Evolutionary conservation across 2,113 vertebrate genomes (phyloP), one percentile per base, ranked within the genome.

Genomic region (Oncorhynchus kisutch): DNA sequence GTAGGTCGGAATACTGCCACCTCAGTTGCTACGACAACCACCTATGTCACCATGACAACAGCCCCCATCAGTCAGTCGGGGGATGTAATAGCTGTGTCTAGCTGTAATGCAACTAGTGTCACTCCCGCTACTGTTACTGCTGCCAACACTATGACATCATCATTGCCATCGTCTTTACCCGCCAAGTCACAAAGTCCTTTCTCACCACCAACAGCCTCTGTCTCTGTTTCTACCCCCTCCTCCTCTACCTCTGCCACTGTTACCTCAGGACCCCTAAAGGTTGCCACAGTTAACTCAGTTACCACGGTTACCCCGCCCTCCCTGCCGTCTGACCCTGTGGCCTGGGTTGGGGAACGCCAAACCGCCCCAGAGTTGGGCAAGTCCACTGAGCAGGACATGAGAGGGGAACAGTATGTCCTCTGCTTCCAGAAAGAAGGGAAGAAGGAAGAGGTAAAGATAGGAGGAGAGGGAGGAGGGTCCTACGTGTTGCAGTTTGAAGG

Each of bases 401-500:
- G 85, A 7, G 87, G 86, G 75, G 89, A 94, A 75, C 89, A 85
- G 74, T 92, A 93, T 81, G 91, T 94, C n/a, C 83, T 93, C 1
- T 94, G 92, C 68, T 93, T 94, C 71, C 83, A 94, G 72, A 90
- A 92, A 9, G 39, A 45, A 70, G 75, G 16, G 57, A 72, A 79
- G 9, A 91, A 88, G 66, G 88, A 84, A 14, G 88, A 72, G 11
- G 74, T 87, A 75, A 85, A 74, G 45, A 80, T 87, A 0, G 87
- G 82, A 12, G 82, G 75, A 20, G 86, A 80, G 62, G 77, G 72
- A 1, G 88, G 88, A 39, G 84, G 85, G 57, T 92, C 93, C 0
- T 94, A 91, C 2, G 90, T 94, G 73, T 82, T 94, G 14, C 92
- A 90, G 81, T 92, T 94, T 73, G 91, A 90, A 59, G 88, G 87